These are phyloP conservation scores for Pyrocoelia pectoralis DNA, from an alignment of 2,888 invertebrate species.

Conservation along the genomic window DNA sequence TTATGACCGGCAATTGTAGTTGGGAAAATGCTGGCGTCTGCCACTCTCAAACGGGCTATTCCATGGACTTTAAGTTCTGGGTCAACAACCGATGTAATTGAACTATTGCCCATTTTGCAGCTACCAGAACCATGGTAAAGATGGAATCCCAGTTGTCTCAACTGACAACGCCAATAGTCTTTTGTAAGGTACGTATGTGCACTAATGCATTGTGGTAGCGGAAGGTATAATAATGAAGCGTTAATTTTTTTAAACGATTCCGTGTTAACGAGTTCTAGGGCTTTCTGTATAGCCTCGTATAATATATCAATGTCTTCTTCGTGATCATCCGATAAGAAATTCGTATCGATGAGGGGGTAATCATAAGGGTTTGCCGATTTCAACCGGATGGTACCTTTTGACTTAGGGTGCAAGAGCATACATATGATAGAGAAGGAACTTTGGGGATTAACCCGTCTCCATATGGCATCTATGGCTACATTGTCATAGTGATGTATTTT, in stretches of 20 bases:
- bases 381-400: constrained; percentile 62
- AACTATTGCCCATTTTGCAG: constrained; percentile 41
- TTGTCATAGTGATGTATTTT: constrained; percentile 20
- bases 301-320: constrained; percentile 66
- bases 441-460: constrained; percentile 16
- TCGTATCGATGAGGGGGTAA: constrained; percentile 72
- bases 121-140: constrained; percentile 37
- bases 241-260: no score
- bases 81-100: no score
- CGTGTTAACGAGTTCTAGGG: constrained; percentile 57
- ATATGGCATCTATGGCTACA: constrained; percentile 20
- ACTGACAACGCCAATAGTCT: constrained; percentile 42
- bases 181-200: constrained; percentile 25
- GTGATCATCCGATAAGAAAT: constrained; percentile 64
- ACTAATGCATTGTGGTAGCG: constrained; percentile 24
- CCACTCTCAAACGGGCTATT: constrained; percentile 61
- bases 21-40: constrained; percentile 54
- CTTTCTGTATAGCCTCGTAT: constrained; percentile 62
- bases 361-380: constrained; percentile 66
- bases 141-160: constrained; percentile 33
- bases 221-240: constrained; percentile 53
- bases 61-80: constrained; percentile 66
- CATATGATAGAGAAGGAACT: constrained; percentile 56
- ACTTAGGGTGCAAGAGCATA: constrained; percentile 61
- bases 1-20: neutral